Evolutionary conservation across 2,113 vertebrate genomes (phyloP).

Genomic region (Periophthalmus modestus): DNA sequence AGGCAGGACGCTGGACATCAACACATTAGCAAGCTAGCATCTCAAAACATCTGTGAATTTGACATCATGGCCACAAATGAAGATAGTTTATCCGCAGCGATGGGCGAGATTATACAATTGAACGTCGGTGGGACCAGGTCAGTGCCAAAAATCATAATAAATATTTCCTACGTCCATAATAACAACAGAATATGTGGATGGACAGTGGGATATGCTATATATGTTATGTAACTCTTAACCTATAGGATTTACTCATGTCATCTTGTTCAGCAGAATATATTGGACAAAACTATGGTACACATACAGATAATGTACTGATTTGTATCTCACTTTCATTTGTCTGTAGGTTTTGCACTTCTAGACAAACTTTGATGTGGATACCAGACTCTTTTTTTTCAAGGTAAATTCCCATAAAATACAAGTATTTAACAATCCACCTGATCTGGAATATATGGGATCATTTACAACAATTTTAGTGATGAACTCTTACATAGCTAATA

Average conservation of each 20-base stretch:
- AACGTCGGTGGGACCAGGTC: slow-evolving; percentile 95
- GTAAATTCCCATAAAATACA: slow-evolving; percentile 56
- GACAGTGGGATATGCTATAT: background rate
- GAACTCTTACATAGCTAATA: background rate
- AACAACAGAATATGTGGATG: background rate
- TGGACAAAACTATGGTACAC: background rate
- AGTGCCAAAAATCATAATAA: slow-evolving; percentile 6
- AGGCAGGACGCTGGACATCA: slow-evolving; percentile 50
- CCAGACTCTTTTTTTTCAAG: slow-evolving; percentile 99
- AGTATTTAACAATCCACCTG: background rate
- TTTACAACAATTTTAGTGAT: background rate
- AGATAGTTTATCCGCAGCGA: slow-evolving; percentile 75
- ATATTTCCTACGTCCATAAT: background rate
- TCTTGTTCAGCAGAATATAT: background rate
- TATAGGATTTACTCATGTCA: background rate
- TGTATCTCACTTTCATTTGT: slow-evolving; percentile 3
- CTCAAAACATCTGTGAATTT: background rate
- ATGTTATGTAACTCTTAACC: slow-evolving; percentile 1
- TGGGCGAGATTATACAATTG: slow-evolving; percentile 92
- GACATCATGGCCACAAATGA: slow-evolving; percentile 84
- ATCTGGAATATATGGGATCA: background rate
- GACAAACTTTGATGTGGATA: slow-evolving; percentile 98
- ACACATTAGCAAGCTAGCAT: slow-evolving; percentile 56
- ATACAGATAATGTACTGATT: background rate
- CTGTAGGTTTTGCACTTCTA: slow-evolving; percentile 94